These are phyloP conservation scores for Ctenoplectra terminalis DNA, from an alignment of 1,140 invertebrate genomes.

Conservation along the genomic window DNA sequence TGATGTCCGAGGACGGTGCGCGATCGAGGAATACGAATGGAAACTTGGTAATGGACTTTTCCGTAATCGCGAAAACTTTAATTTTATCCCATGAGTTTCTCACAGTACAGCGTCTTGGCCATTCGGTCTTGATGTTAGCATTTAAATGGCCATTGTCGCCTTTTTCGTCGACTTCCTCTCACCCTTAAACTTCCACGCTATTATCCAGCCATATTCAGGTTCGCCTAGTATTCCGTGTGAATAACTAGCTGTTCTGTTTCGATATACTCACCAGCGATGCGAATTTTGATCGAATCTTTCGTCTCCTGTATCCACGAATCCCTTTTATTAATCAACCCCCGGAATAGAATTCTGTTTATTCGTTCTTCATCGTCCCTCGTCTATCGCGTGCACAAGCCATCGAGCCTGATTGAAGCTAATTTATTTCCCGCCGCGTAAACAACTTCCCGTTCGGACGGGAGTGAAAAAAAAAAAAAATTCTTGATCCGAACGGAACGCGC, in stretches of 20 bases:
- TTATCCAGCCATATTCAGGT: neutral
- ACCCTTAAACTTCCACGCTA: neutral
- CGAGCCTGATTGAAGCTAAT: slow-evolving; percentile 34
- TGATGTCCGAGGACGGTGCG: neutral
- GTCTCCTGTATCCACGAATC: neutral
- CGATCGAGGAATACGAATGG: slow-evolving; percentile 14
- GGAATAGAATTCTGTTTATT: slow-evolving; percentile 21
- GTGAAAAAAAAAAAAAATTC: too few species aligned
- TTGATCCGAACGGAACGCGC: neutral
- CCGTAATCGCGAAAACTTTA: slow-evolving; percentile 34
- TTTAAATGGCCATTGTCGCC: slow-evolving; percentile 34
- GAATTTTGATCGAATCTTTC: neutral
- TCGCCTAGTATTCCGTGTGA: neutral
- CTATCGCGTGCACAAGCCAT: neutral
- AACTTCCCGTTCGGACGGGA: neutral
- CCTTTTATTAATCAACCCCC: neutral
- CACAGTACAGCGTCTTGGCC: too few species aligned
- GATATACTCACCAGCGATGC: too few species aligned
- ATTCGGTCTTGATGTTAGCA: slow-evolving; percentile 17
- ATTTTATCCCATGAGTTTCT: slow-evolving; percentile 12
- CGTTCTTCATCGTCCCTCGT: neutral
- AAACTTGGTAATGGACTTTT: slow-evolving; percentile 46
- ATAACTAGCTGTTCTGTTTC: neutral
- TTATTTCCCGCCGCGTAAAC: slow-evolving; percentile 31
- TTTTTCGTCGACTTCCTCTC: neutral